Percentiles rank a stretch among this genome's conserved stretches.
phyloP scores from a whole-genome alignment of 2,797 vertebrate genomes.

The Pempheris klunzingeri region DNA sequence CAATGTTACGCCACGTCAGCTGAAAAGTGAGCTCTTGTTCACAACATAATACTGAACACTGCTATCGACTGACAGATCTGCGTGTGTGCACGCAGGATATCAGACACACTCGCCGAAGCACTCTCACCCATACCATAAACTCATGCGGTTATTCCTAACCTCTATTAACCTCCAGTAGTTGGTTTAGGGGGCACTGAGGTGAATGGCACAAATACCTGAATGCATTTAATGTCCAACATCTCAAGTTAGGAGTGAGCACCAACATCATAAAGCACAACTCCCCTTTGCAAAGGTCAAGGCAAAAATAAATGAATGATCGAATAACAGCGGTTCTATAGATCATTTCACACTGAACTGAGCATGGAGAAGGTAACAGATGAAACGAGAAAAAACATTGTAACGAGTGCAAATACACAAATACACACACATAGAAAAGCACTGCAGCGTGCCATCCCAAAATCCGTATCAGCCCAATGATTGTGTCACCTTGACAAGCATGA shows the following conservation, averaged over 20 bases:
- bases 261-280: slow-evolving; percentile 25
- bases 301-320: slow-evolving; percentile 43
- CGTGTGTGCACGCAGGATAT: slow-evolving; percentile 7
- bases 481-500: slow-evolving; percentile 24
- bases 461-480: not conserved
- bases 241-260: not conserved
- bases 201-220: slow-evolving; percentile 19
- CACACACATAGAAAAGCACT: not conserved
- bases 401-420: not conserved
- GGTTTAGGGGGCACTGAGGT: not conserved
- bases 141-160: not conserved
- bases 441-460: slow-evolving; percentile 1
- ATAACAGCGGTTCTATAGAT: slow-evolving; percentile 33
- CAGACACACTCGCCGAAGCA: not conserved
- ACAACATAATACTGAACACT: slow-evolving; percentile 13
- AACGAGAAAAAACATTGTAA: slow-evolving; percentile 9
- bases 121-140: not conserved
- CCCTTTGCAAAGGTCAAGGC: slow-evolving; percentile 46
- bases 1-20: slow-evolving; percentile 49
- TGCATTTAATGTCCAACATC: slow-evolving; percentile 27
- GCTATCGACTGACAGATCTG: slow-evolving; percentile 36
- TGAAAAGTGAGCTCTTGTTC: slow-evolving; percentile 59
- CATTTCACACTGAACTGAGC: slow-evolving; percentile 40
- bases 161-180: slow-evolving; percentile 4
- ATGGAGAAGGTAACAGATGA: not conserved